These are phyloP conservation scores for Laothoe populi DNA, from an alignment of 2,888 invertebrate species.

Conservation along the genomic window DNA sequence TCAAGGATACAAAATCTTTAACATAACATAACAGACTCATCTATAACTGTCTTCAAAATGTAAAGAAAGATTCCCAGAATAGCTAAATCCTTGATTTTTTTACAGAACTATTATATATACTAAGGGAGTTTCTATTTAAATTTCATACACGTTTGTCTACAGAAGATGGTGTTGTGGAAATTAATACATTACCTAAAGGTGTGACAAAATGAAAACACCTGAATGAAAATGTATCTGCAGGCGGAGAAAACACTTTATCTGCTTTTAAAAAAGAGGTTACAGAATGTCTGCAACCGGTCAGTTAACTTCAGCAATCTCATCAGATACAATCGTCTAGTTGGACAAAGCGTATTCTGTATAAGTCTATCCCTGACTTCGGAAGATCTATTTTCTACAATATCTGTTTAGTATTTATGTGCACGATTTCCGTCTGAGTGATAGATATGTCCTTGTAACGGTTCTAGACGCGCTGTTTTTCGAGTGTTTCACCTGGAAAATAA, in stretches of 20 bases:
- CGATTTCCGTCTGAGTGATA: slow-evolving; percentile 59
- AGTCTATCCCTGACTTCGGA: neutral
- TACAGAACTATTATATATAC: too few species aligned
- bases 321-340: neutral
- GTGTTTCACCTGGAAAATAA: slow-evolving; percentile 79
- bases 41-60: too few species aligned
- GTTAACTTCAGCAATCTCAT: neutral
- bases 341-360: slow-evolving; percentile 9
- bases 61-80: too few species aligned
- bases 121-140: too few species aligned
- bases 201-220: too few species aligned
- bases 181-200: too few species aligned
- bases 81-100: too few species aligned
- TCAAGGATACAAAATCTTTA: too few species aligned
- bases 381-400: slow-evolving; percentile 19
- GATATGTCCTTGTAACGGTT: slow-evolving; percentile 68
- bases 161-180: too few species aligned
- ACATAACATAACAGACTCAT: too few species aligned
- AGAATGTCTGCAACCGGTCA: neutral
- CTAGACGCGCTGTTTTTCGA: slow-evolving; percentile 66
- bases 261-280: neutral
- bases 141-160: too few species aligned
- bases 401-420: slow-evolving; percentile 28
- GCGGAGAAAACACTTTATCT: too few species aligned
- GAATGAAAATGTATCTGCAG: neutral